phyloP scores from a whole-genome alignment of 2,113 vertebrate genomes.

The Hirundichthys speculiger region DNA sequence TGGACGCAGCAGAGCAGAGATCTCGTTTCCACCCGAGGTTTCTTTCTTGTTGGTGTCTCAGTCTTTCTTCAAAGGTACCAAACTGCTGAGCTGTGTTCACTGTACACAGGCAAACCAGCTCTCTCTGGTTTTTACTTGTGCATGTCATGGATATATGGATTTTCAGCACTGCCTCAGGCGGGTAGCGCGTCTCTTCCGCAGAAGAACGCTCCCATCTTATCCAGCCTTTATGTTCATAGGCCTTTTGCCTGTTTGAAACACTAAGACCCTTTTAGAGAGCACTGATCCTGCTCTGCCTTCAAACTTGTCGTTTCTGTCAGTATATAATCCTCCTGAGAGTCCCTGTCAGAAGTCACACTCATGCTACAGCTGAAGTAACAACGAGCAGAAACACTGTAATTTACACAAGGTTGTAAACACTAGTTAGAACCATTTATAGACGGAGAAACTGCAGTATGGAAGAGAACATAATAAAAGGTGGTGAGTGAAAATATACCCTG shows the following conservation, averaged over 20 bases:
- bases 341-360: slow-evolving; percentile 42
- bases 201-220: background rate
- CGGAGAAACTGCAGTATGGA: slow-evolving; percentile 38
- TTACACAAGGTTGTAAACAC: slow-evolving; percentile 67
- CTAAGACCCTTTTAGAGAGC: background rate
- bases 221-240: background rate
- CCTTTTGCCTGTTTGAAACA: background rate
- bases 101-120: slow-evolving; percentile 10
- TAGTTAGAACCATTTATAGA: slow-evolving; percentile 70
- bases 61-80: background rate
- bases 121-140: background rate
- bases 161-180: slow-evolving; percentile 3
- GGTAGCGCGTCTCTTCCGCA: slow-evolving; percentile 1
- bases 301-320: slow-evolving; percentile 1
- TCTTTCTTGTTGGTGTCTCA: too few species aligned
- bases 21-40: too few species aligned
- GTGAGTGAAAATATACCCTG: slow-evolving; percentile 40
- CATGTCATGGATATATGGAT: slow-evolving; percentile 26
- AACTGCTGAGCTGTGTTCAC: slow-evolving; percentile 27
- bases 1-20: too few species aligned
- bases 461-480: slow-evolving; percentile 61
- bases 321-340: slow-evolving; percentile 2
- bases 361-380: slow-evolving; percentile 32
- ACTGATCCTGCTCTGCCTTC: background rate
- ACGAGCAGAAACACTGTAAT: slow-evolving; percentile 57